Base-by-base conservation (phyloP, 2,797 vertebrate species). In the Acestrorhynchus altus region DNA sequence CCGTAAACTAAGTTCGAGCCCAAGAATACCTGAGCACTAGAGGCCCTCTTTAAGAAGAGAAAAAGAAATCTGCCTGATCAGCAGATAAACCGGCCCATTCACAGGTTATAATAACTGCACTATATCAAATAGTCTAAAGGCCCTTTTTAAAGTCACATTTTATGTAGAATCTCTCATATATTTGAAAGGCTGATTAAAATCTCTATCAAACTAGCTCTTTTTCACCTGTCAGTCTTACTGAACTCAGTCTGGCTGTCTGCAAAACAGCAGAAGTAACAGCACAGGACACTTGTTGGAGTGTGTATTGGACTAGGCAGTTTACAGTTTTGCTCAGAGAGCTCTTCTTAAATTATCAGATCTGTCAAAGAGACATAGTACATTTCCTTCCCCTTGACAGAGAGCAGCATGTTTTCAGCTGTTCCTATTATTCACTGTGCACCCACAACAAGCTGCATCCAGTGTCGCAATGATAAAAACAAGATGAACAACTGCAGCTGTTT, bases 401-500 rank as follows among this genome's bases (percentile, higher is more conserved):
- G 47, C 10, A 47, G 42, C 70, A 64, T 64, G 22, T 77, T 28
- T 35, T 56, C 11, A 63, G 57, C 47, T 52, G 56, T 22, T 31
- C 47, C 47, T 4, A 39, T 12, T 60, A 4, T 60, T 46, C 26
- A 60, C 8, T n/a, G 5, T 9, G 20, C 5, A 22, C 44, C 20
- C 18, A 69, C 22, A 42, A 49, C 52, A 57, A 52, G 22, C 20
- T 75, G 35, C 31, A 63, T 59, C 8, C 39, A 11, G 31, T 49
- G 31, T 13, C 1, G 8, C 26, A 40, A 70, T 16, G 20, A 77
- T 11, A 44, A 22, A 18, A 59, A 40, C 26, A 60, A 70, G 18
- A 42, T 69, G 12, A 52, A 66, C 15, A 67, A 49, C 18, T 47
- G 22, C 64, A 67, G 64, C 24, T 67, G 64, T 49, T 47, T 49